phyloP scores from a whole-genome alignment of 2,797 vertebrate genomes.

The Odontamblyopus rebecca region DNA sequence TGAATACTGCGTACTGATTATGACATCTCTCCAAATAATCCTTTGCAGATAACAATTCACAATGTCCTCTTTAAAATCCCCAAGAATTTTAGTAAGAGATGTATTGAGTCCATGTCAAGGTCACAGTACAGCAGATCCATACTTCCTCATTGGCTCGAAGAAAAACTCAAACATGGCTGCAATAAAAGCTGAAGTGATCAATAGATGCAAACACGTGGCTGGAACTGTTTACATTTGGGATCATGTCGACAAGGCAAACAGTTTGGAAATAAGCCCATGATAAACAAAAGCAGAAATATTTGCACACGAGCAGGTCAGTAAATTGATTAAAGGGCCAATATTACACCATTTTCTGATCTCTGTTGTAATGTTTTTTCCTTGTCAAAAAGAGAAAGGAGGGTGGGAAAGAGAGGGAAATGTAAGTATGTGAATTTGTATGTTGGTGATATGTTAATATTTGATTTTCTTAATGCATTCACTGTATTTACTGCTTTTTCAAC shows the following conservation, averaged over 20 bases:
- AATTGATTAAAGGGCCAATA: not conserved
- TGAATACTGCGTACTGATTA: no score
- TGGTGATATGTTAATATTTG: no score
- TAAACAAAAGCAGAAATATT: not conserved
- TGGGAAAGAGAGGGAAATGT: no score
- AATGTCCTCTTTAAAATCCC: not conserved
- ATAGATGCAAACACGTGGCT: constrained; percentile 22
- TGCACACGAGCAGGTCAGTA: not conserved
- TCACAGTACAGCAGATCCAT: constrained; percentile 26
- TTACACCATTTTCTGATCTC: no score
- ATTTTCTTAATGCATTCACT: no score
- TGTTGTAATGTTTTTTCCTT: no score
- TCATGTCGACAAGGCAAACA: not conserved
- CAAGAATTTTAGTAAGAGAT: not conserved
- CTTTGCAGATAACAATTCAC: no score
- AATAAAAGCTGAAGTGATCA: constrained; percentile 18
- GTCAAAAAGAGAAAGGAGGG: no score
- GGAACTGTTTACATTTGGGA: not conserved
- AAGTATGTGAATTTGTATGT: no score
- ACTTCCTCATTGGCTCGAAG: constrained; percentile 20
- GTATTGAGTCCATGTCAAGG: constrained; percentile 6
- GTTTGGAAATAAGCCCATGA: not conserved
- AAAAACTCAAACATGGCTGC: constrained; percentile 6
- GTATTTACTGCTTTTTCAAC: no score
- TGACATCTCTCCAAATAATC: no score